Percentiles rank a stretch among this genome's conserved stretches.
These are phyloP conservation scores for Luscinia luscinia DNA, from an alignment of 2,797 vertebrate genomes.

Conservation along the genomic window DNA sequence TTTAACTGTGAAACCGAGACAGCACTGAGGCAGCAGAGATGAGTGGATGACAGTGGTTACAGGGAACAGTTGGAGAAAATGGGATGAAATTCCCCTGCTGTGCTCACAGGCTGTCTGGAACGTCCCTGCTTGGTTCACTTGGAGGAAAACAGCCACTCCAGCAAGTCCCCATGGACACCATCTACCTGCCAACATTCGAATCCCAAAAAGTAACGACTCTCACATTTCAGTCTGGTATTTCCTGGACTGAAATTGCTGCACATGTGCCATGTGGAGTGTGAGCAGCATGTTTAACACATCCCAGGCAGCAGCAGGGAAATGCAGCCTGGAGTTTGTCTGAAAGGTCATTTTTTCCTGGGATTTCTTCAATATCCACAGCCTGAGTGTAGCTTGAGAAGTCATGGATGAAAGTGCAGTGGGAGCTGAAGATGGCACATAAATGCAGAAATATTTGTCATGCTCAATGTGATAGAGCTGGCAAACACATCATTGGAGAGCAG, in stretches of 20 bases:
- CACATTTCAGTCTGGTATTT: constrained; percentile 66
- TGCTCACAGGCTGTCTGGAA: background rate
- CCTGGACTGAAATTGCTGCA: constrained; percentile 38
- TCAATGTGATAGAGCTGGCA: background rate
- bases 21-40: background rate
- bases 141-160: constrained; percentile 23
- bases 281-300: constrained; percentile 54
- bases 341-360: background rate
- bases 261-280: constrained; percentile 25
- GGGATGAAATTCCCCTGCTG: background rate
- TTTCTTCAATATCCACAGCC: background rate
- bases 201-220: constrained; percentile 35
- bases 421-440: background rate
- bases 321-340: background rate
- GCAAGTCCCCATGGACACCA: constrained; percentile 18
- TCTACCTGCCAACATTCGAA: constrained; percentile 30
- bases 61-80: background rate
- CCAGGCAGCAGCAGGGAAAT: constrained; percentile 18
- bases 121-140: background rate
- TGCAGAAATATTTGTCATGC: background rate
- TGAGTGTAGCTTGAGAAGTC: background rate
- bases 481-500: rapidly evolving
- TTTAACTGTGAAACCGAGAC: background rate
- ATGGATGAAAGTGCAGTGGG: background rate
- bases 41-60: background rate